Conservation (phyloP, 2,797 vertebrate species). For the Tangara arthus region DNA sequence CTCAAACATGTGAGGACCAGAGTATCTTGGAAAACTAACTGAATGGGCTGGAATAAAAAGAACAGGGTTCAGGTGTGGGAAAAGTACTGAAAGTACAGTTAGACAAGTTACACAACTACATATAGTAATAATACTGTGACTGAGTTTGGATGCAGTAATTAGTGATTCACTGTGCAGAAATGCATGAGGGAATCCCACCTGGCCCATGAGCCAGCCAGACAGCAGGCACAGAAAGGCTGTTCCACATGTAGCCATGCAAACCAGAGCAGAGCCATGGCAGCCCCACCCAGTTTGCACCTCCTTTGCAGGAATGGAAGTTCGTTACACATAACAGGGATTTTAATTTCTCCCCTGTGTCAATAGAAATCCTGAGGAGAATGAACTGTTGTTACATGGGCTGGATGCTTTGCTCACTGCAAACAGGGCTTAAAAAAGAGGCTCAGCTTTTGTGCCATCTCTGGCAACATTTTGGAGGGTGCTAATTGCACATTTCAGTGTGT, state of each 20-base stretch:
- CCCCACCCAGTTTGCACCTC: neutral
- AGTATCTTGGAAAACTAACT: neutral
- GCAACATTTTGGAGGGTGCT: neutral
- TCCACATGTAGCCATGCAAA: neutral
- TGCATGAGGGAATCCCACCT: neutral
- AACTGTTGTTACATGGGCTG: neutral
- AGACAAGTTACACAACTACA: neutral
- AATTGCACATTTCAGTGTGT: neutral
- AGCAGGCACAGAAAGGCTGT: neutral
- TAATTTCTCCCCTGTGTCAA: neutral
- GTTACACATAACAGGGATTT: neutral
- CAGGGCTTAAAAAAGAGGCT: neutral
- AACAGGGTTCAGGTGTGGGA: neutral
- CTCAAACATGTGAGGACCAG: neutral
- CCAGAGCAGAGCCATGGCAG: neutral
- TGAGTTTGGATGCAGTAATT: neutral
- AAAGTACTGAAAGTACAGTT: neutral
- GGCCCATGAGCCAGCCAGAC: neutral
- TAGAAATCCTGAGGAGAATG: neutral
- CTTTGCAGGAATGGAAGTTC: neutral
- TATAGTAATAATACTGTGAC: neutral
- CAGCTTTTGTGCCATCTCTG: neutral
- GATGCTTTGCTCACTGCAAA: neutral
- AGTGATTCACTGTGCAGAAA: neutral
- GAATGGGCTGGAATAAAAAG: neutral